phyloP scores from a whole-genome alignment of 2,113 vertebrate species.

The Nyctereutes procyonoides region DNA sequence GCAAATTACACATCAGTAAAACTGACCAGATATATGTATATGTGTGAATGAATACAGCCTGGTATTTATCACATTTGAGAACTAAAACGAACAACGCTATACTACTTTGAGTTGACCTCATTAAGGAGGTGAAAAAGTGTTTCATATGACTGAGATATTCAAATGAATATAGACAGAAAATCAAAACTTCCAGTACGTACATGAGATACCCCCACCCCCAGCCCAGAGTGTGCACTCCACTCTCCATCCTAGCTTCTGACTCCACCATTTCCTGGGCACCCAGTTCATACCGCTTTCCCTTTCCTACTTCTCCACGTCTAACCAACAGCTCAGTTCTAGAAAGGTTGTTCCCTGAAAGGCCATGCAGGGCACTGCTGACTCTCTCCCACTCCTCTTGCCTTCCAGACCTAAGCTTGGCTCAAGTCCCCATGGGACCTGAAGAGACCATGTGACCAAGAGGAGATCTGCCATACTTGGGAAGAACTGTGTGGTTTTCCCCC shows the following conservation, averaged over 20 bases:
- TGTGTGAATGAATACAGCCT: not conserved
- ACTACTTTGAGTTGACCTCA: not conserved
- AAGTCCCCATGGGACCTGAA: not conserved
- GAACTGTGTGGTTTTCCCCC: not conserved
- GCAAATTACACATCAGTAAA: not conserved
- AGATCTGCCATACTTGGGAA: not conserved
- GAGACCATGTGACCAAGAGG: not conserved
- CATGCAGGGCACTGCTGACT: not conserved
- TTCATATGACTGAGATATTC: not conserved
- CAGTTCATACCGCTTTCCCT: not conserved
- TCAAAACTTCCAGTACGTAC: not conserved
- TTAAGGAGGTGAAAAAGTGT: not conserved
- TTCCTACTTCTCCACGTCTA: not conserved
- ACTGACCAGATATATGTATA: too few relatives aligned
- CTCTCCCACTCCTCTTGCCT: not conserved
- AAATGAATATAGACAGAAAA: not conserved
- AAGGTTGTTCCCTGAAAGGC: not conserved
- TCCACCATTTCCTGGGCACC: not conserved
- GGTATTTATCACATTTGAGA: not conserved
- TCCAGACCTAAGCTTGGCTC: not conserved
- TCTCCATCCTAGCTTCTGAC: not conserved
- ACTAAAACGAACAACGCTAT: not conserved
- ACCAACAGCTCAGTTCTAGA: not conserved
- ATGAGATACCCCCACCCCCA: not conserved
- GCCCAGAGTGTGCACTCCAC: not conserved